These are phyloP conservation scores for Augochlora pura DNA, from an alignment of 1,140 invertebrate species.

Conservation along the genomic window DNA sequence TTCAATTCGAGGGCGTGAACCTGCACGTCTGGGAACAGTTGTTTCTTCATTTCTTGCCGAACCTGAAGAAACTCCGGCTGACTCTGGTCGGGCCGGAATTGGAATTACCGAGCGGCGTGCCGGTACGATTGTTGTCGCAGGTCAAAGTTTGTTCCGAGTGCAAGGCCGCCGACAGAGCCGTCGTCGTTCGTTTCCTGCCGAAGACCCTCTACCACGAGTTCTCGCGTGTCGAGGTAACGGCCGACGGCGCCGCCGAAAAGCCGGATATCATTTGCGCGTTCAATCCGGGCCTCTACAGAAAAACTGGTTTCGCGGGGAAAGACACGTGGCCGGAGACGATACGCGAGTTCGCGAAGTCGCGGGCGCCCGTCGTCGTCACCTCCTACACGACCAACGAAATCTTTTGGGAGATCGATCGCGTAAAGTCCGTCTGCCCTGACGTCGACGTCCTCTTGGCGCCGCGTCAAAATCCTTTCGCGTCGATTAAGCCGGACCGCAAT, in stretches of 20 bases:
- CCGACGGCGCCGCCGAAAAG: constrained; percentile 72
- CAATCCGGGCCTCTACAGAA: constrained; percentile 86
- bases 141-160: constrained; percentile 81
- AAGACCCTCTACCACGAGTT: constrained; percentile 83
- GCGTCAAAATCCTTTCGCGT: constrained; percentile 83
- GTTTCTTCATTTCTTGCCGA: constrained; percentile 84
- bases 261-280: constrained; percentile 86
- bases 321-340: constrained; percentile 86
- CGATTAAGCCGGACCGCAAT: constrained; percentile 86
- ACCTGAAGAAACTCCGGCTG: constrained; percentile 81
- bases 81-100: constrained; percentile 85
- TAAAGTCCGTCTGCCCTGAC: constrained; percentile 74
- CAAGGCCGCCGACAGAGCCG: constrained; percentile 71
- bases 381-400: constrained; percentile 85
- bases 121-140: constrained; percentile 78
- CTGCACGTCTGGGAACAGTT: constrained; percentile 86
- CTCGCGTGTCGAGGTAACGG: constrained; percentile 36
- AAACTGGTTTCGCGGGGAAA: constrained; percentile 82
- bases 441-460: constrained; percentile 80
- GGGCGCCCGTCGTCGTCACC: constrained; percentile 83
- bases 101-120: constrained; percentile 79
- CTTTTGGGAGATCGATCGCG: constrained; percentile 81
- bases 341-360: constrained; percentile 72
- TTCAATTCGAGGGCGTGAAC: constrained; percentile 86
- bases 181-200: constrained; percentile 81